These are phyloP conservation scores for Amblyraja radiata DNA, from an alignment of 2,797 vertebrate species.

Conservation along the genomic window DNA sequence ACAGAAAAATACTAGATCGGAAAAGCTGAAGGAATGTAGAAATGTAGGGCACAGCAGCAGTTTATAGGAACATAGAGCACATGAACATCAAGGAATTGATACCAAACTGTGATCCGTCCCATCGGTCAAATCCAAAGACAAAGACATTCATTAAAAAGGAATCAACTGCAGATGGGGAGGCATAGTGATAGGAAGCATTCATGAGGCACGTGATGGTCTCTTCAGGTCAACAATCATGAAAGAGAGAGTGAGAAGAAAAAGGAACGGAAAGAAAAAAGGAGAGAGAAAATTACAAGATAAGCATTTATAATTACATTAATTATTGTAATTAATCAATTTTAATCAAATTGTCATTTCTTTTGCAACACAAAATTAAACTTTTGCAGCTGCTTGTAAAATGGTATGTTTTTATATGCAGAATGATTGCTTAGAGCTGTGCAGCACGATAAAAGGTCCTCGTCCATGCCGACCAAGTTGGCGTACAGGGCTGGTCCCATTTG, in stretches of 20 bases:
- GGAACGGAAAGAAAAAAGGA: too few relatives aligned
- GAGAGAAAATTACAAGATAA: background rate
- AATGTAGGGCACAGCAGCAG: background rate
- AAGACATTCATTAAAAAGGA: background rate
- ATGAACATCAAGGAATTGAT: background rate
- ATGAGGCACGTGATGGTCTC: background rate
- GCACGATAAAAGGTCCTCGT: too few relatives aligned
- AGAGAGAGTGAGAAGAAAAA: too few relatives aligned
- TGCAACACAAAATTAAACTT: background rate
- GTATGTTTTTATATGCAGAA: too few relatives aligned
- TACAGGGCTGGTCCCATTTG: too few relatives aligned
- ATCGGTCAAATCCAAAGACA: background rate
- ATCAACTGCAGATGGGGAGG: background rate
- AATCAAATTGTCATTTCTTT: background rate
- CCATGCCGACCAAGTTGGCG: too few relatives aligned
- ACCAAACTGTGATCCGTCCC: background rate
- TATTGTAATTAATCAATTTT: background rate
- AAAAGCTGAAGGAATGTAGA: background rate
- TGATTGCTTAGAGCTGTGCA: too few relatives aligned
- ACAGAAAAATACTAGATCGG: background rate
- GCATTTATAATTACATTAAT: background rate
- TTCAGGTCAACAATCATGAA: background rate
- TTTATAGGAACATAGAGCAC: background rate
- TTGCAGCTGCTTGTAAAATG: too few relatives aligned
- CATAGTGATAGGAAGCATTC: background rate